Percentiles rank a stretch among this genome's conserved stretches.
phyloP scores from a whole-genome alignment of 1,140 invertebrate genomes.

The Calliopsis andreniformis region DNA sequence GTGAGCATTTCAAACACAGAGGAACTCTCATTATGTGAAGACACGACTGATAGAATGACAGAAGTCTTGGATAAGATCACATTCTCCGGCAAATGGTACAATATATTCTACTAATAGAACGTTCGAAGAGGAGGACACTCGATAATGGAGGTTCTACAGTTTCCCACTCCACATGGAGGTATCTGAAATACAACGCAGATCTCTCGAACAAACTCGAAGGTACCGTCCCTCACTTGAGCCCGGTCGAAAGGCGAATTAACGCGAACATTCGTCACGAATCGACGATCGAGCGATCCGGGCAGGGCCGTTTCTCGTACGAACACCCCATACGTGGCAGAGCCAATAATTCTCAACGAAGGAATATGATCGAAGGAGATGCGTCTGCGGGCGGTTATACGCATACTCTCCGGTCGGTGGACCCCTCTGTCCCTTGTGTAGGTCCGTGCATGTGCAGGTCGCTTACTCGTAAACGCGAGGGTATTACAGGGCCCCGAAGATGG shows the following conservation, averaged over 20 bases:
- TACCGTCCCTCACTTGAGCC: background rate
- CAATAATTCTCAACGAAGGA: conserved; percentile 69
- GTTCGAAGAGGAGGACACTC: no score
- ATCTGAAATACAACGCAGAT: no score
- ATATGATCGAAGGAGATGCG: conserved; percentile 74
- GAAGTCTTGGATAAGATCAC: no score
- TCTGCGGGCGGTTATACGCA: conserved; percentile 58
- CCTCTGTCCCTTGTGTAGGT: conserved; percentile 13
- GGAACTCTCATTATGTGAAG: no score
- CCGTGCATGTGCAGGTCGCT: conserved; percentile 56
- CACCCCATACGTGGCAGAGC: conserved; percentile 63
- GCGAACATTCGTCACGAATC: conserved; percentile 17
- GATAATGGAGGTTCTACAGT: no score
- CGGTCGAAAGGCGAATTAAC: conserved; percentile 7
- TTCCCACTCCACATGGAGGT: no score
- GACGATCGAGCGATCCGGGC: conserved; percentile 11
- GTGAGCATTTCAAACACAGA: no score
- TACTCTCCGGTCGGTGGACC: conserved; percentile 36
- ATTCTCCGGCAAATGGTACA: no score
- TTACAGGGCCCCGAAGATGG: conserved; percentile 69
- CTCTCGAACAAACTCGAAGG: no score
- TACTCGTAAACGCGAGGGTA: conserved; percentile 70
- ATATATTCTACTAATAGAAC: no score
- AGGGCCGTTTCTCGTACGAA: conserved; percentile 43
- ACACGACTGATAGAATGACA: no score